Base-by-base conservation (phyloP, 2,888 invertebrate species). In the Polydesmus complanatus region DNA sequence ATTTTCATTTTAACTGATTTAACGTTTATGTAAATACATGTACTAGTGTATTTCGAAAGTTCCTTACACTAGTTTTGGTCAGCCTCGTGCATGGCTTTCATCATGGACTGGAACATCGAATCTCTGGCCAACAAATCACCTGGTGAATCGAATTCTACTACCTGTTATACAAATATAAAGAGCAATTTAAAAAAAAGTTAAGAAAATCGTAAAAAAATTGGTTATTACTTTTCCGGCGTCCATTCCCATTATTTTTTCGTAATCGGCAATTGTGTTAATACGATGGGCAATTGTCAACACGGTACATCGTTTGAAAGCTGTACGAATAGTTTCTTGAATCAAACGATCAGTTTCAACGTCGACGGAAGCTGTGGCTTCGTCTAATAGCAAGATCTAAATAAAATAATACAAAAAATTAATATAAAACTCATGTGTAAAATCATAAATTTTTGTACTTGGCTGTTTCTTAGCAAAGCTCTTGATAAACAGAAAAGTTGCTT, bases 271-370 rank as follows among this genome's bases (percentile, higher is more conserved):
- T 19, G 80, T 80, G 67, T 78, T 76, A 19, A 82, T 70, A 62
- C 81, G 72, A 70, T 82, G 82, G 5, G 82, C 81, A 66, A 83
- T 80, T 48, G 79, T 78, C 19, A 83, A 67, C 60, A 81, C 75
- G 0, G 83, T 82, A 67, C 79, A 79, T 52, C 78, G 71, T 2
- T 70, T 68, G 68, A 83, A 81, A 47, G 77, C 75, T 27, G 75
- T 73, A 54, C 77, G 74, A 53, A 81, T 75, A 1, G 79, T 77
- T 54, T 69, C 70, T 65, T 80, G 79, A 23, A 83, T 77, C 5
- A 77, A 71, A n/a, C 72, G 68, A 67, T 81, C 81, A 11, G 80
- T 80, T 67, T 79, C 78, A 1, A 77, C 69, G 69, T 82, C 81
- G 18, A 82, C 75, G 2, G 78, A 73, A 8, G 78, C 77, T 1